Evolutionary conservation across 2,888 invertebrate genomes (phyloP).

Genomic region (Erebia palarica): DNA sequence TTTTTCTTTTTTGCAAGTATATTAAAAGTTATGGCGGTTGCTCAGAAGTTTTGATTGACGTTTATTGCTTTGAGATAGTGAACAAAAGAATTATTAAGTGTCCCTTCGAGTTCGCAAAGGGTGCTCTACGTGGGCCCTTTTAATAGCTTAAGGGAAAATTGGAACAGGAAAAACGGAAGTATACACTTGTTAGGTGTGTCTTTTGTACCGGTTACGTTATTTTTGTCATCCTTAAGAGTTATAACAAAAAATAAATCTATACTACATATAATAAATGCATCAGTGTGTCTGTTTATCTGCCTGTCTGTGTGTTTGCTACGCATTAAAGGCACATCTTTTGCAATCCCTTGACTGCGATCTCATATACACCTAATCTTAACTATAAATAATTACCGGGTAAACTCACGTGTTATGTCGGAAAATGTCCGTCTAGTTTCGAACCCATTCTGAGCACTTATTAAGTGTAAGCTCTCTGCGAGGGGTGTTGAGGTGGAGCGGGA

Average conservation of each 20-base stretch:
- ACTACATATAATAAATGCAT: too few relatives aligned
- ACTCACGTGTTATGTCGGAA: too few relatives aligned
- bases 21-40: constrained; percentile 21
- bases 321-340: too few relatives aligned
- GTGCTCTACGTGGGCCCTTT: constrained; percentile 13
- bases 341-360: too few relatives aligned
- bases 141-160: constrained; percentile 18
- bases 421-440: too few relatives aligned
- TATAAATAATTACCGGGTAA: too few relatives aligned
- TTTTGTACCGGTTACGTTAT: background rate
- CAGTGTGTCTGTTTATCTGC: background rate
- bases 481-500: too few relatives aligned
- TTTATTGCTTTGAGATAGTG: constrained; percentile 21
- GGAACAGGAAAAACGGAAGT: constrained; percentile 14
- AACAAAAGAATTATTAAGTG: constrained; percentile 22
- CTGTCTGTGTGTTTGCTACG: too few relatives aligned
- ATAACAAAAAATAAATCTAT: background rate
- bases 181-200: background rate
- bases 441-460: too few relatives aligned
- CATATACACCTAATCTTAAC: too few relatives aligned
- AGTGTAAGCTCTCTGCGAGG: too few relatives aligned
- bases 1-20: background rate
- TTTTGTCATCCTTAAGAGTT: background rate
- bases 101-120: constrained; percentile 12
- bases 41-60: constrained; percentile 19